Percentiles rank a stretch among this genome's conserved stretches.
These are phyloP conservation scores for Pseudorhiza aurosa DNA, from an alignment of 30 jellyfish, hydroid and myxozoan genomes.

Conservation along the genomic window DNA sequence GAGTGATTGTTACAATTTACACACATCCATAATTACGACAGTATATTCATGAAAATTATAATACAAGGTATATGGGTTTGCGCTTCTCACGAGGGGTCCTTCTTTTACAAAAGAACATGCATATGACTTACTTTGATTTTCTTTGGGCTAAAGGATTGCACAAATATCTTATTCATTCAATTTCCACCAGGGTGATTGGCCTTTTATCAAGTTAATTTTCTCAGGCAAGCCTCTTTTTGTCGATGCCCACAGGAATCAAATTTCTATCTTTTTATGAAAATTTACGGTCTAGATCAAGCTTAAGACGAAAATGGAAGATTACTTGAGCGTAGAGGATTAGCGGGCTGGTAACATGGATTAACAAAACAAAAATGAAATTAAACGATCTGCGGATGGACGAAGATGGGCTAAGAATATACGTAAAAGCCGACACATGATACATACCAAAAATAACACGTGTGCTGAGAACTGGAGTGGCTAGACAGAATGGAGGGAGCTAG, in stretches of 20 bases:
- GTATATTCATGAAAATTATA: not conserved
- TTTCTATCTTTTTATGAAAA: constrained; percentile 1
- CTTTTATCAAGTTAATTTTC: not conserved
- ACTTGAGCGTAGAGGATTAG: constrained; percentile 24
- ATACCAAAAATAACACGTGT: too few relatives aligned
- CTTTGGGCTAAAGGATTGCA: too few relatives aligned
- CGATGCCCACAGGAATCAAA: not conserved
- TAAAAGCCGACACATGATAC: too few relatives aligned
- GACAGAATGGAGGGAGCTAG: too few relatives aligned
- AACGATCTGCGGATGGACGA: not conserved
- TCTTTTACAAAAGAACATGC: too few relatives aligned
- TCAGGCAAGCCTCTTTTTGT: not conserved
- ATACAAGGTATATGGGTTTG: constrained; percentile 3
- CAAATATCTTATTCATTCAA: not conserved
- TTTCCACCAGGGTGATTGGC: not conserved
- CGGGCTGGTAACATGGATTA: constrained; percentile 44
- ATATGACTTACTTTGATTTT: too few relatives aligned
- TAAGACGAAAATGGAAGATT: not conserved
- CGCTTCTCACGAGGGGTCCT: not conserved
- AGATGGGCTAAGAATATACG: too few relatives aligned
- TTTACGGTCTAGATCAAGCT: not conserved
- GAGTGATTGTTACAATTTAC: not conserved
- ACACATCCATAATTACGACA: not conserved
- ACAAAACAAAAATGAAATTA: constrained; percentile 27
- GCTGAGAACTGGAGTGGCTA: too few relatives aligned